A percentile compares a stretch with the other conserved stretches of the same genome.
phyloP scores from a whole-genome alignment of 2,113 vertebrate genomes.

The Mustela lutreola region DNA sequence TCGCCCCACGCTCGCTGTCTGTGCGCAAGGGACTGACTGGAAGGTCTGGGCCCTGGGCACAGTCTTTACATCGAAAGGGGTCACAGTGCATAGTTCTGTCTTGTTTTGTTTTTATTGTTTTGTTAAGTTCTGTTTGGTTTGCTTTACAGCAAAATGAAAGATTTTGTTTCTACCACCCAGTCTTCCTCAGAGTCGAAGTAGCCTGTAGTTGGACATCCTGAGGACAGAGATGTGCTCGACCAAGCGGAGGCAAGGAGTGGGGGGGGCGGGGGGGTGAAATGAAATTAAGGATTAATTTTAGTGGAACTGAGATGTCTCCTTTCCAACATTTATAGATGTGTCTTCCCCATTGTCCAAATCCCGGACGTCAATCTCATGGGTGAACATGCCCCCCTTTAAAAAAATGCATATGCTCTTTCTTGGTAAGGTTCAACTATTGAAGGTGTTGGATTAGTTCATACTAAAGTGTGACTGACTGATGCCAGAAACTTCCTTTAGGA shows the following conservation, averaged over 20 bases:
- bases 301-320: background rate
- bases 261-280: background rate
- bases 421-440: background rate
- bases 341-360: background rate
- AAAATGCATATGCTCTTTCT: background rate
- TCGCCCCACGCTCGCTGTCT: fast-evolving
- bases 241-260: background rate
- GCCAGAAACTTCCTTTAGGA: background rate
- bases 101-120: background rate
- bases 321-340: background rate
- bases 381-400: background rate
- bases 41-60: background rate
- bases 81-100: fast-evolving
- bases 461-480: background rate
- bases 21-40: fast-evolving
- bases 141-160: background rate
- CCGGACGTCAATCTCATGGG: background rate
- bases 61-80: background rate
- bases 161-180: background rate
- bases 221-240: background rate
- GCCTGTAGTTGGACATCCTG: fast-evolving
- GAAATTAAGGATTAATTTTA: background rate
- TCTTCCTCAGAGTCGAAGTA: background rate
- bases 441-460: background rate
- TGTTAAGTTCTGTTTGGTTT: background rate